Evolutionary conservation across 2,113 vertebrate species (phyloP).

Genomic region (Ia io): DNA sequence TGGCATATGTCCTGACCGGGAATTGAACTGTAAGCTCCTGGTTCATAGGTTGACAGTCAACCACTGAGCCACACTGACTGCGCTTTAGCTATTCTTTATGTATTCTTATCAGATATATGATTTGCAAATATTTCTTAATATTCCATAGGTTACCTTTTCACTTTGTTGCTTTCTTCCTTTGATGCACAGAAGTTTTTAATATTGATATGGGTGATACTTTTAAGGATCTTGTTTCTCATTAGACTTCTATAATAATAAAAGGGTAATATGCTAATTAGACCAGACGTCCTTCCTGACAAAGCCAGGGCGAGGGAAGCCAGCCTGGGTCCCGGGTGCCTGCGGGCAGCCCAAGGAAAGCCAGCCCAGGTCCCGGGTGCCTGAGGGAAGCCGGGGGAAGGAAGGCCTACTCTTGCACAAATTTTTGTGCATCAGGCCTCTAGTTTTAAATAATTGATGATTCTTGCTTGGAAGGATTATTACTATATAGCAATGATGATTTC

Average conservation of each 20-base stretch:
- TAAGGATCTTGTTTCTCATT: neutral
- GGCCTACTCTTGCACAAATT: too few species aligned
- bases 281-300: too few species aligned
- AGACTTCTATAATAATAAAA: neutral
- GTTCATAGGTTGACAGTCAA: neutral
- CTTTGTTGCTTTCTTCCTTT: neutral
- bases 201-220: neutral
- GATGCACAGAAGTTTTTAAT: constrained; percentile 2
- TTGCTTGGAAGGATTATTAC: neutral
- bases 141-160: neutral
- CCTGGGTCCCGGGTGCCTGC: too few species aligned
- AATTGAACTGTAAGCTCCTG: neutral
- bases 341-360: too few species aligned
- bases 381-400: too few species aligned
- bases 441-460: constrained; percentile 13
- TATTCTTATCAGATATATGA: neutral
- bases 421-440: too few species aligned
- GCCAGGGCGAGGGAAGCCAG: too few species aligned
- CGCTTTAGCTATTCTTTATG: neutral
- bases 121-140: constrained; percentile 15
- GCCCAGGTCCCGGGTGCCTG: too few species aligned
- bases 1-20: neutral
- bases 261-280: too few species aligned
- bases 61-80: neutral
- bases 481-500: constrained; percentile 1